A percentile compares a stretch with the other conserved stretches of the same genome.
Evolutionary conservation across 2,888 invertebrate genomes (phyloP).

Genomic region (Nasonia oneida): DNA sequence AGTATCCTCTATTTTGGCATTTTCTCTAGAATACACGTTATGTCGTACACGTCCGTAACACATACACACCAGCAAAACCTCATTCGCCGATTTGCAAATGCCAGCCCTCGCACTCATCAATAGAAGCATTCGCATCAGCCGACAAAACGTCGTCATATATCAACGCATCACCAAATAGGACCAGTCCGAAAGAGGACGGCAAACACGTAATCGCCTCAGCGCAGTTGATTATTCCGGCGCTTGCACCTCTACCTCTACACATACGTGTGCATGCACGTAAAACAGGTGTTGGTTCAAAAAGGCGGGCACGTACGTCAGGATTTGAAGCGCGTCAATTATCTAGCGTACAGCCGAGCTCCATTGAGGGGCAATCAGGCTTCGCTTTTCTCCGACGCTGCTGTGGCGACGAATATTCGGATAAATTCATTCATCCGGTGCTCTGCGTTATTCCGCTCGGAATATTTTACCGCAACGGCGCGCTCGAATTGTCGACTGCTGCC

Average conservation of each 20-base stretch:
- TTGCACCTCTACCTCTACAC: background rate
- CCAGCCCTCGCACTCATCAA: background rate
- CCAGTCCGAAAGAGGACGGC: background rate
- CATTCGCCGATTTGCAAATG: background rate
- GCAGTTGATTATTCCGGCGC: constrained; percentile 31
- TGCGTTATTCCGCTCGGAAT: constrained; percentile 55
- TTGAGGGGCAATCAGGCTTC: constrained; percentile 43
- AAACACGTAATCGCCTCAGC: constrained; percentile 26
- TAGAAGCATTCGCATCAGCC: background rate
- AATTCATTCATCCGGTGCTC: background rate
- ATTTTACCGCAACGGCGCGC: constrained; percentile 58
- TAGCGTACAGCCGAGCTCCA: background rate
- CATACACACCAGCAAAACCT: background rate
- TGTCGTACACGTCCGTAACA: background rate
- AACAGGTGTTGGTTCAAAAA: background rate
- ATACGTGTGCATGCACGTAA: background rate
- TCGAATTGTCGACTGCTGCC: constrained; percentile 57
- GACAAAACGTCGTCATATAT: background rate
- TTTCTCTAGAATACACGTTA: too few relatives aligned
- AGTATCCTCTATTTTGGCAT: background rate
- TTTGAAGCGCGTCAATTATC: constrained; percentile 51
- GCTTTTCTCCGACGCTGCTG: background rate
- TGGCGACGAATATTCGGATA: constrained; percentile 21
- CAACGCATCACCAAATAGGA: background rate
- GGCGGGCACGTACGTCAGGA: background rate